A percentile compares a stretch with the other conserved stretches of the same genome.
These are phyloP conservation scores for Pristionchus exspectatus DNA, from an alignment of 2,888 invertebrate species.

Conservation along the genomic window DNA sequence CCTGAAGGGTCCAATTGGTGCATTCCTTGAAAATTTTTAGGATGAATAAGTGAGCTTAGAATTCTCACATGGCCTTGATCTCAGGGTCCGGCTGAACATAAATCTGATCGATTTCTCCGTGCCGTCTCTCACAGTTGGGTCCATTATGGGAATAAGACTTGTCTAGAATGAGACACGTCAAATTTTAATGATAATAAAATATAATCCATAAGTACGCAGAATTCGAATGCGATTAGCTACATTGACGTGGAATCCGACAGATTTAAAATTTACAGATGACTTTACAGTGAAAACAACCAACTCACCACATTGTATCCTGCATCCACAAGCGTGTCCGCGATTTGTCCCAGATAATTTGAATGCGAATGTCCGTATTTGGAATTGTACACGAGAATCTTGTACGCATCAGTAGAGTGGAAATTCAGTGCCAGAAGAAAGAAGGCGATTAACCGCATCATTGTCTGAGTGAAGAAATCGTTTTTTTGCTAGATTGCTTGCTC, in stretches of 20 bases:
- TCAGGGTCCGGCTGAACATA: constrained; percentile 12
- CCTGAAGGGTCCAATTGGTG: background rate
- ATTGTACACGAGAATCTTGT: constrained; percentile 35
- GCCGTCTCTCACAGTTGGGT: background rate
- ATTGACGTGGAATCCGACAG: no score
- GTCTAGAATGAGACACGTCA: background rate
- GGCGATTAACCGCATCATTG: background rate
- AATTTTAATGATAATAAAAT: background rate
- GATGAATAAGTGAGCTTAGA: background rate
- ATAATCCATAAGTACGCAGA: no score
- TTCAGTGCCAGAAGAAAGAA: background rate
- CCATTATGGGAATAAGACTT: background rate
- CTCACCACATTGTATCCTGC: constrained; percentile 32
- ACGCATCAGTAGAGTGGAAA: background rate
- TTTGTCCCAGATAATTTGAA: constrained; percentile 10
- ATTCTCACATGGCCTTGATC: background rate
- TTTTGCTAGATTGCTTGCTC: no score
- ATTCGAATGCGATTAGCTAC: no score
- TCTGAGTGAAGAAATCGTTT: background rate
- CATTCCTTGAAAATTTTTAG: background rate
- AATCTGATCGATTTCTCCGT: constrained; percentile 23
- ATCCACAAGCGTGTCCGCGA: background rate
- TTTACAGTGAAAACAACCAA: background rate
- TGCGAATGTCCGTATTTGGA: constrained; percentile 20
- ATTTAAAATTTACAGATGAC: background rate